Percentiles rank a stretch among this genome's conserved stretches.
phyloP scores from a whole-genome alignment of 1,140 invertebrate species.

The Lordiphosa clarofinis region DNA sequence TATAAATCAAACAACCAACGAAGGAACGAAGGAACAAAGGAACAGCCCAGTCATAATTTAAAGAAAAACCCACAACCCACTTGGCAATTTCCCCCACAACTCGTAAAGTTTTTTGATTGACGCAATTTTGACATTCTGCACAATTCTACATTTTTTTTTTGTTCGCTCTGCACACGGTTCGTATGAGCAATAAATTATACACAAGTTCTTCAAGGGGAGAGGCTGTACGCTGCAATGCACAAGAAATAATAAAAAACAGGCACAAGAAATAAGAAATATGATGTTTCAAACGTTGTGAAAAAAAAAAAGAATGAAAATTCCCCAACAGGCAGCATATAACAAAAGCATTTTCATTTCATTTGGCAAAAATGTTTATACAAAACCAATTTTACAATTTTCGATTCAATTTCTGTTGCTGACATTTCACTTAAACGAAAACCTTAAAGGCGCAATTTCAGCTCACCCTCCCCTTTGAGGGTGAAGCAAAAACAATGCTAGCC shows the following conservation, averaged over 20 bases:
- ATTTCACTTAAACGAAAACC: slow-evolving; percentile 78
- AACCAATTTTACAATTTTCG: slow-evolving; percentile 78
- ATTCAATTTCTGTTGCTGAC: slow-evolving; percentile 77
- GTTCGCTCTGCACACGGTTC: slow-evolving; percentile 24
- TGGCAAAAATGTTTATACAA: slow-evolving; percentile 77
- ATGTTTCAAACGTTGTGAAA: slow-evolving; percentile 36
- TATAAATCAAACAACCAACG: slow-evolving; percentile 32
- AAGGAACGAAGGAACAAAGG: slow-evolving; percentile 16
- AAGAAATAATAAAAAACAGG: slow-evolving; percentile 69
- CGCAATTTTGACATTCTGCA: slow-evolving; percentile 62
- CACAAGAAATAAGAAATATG: slow-evolving; percentile 73
- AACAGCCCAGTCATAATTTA: slow-evolving; percentile 16
- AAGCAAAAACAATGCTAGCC: not conserved
- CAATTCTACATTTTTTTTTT: slow-evolving; percentile 4
- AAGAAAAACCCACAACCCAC: slow-evolving; percentile 14
- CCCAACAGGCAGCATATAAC: slow-evolving; percentile 47
- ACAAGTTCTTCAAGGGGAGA: slow-evolving; percentile 29
- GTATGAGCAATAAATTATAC: slow-evolving; percentile 71
- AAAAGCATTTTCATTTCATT: slow-evolving; percentile 76
- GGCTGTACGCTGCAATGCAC: slow-evolving; percentile 16
- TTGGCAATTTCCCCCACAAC: slow-evolving; percentile 8
- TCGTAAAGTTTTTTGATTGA: slow-evolving; percentile 60
- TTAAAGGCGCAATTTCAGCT: slow-evolving; percentile 71
- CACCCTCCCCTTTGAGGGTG: slow-evolving; percentile 1
- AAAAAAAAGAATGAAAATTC: slow-evolving; percentile 21